Conservation (phyloP, 2,888 invertebrate species). For the Saturnia japonica region DNA sequence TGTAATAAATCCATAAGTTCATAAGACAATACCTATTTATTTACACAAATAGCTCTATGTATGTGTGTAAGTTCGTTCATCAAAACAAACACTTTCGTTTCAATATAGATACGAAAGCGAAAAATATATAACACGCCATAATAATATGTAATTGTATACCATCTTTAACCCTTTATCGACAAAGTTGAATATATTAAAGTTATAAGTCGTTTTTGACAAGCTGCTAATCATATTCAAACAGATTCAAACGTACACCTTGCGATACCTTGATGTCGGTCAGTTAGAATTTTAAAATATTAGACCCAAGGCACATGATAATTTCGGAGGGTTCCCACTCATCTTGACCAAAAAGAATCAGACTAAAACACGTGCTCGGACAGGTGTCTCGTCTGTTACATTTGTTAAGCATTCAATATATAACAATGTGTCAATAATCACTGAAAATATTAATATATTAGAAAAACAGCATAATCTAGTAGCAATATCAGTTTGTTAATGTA, state of each 20-base stretch:
- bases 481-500: background rate
- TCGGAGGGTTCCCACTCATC: conserved; percentile 48
- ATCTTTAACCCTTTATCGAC: conserved; percentile 66
- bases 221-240: conserved; percentile 81
- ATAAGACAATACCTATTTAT: background rate
- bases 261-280: conserved; percentile 59
- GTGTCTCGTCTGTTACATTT: conserved; percentile 30
- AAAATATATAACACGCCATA: background rate
- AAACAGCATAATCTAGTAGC: background rate
- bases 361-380: conserved; percentile 53
- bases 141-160: conserved; percentile 6
- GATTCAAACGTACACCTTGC: conserved; percentile 78
- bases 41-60: background rate
- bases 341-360: conserved; percentile 64
- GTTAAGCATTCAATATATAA: conserved; percentile 12
- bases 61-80: background rate
- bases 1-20: background rate
- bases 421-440: conserved; percentile 9
- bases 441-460: background rate
- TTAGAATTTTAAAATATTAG: conserved; percentile 72
- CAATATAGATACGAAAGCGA: background rate
- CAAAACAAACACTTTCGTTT: conserved; percentile 3
- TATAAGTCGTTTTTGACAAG: conserved; percentile 79
- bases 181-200: conserved; percentile 73
- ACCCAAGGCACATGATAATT: conserved; percentile 62